phyloP scores from a whole-genome alignment of 2,797 vertebrate species.

The Rhynchonycteris naso region DNA sequence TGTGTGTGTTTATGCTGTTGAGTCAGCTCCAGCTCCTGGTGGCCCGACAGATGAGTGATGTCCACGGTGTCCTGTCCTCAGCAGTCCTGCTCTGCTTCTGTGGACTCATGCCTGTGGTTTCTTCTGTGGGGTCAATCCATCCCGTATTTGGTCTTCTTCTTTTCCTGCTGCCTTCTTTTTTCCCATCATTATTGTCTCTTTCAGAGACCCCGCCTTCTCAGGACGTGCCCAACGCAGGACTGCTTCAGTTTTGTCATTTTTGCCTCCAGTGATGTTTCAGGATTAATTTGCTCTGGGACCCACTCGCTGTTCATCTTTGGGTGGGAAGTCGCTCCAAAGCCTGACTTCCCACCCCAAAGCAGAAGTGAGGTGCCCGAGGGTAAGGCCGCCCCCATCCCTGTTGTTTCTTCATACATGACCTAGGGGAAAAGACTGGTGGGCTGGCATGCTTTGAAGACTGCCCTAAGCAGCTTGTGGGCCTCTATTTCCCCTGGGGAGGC shows the following conservation, averaged over 20 bases:
- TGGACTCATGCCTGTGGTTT: not conserved
- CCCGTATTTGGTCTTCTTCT: not conserved
- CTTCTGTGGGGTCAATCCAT: not conserved
- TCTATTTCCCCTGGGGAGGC: constrained; percentile 27
- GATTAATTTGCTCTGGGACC: not conserved
- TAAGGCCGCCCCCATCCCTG: fast-evolving
- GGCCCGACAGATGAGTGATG: not conserved
- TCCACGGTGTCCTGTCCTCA: not conserved
- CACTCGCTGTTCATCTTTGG: not conserved
- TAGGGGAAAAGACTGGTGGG: not conserved
- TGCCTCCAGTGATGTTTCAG: not conserved
- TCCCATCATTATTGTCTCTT: not conserved
- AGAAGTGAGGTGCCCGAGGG: not conserved
- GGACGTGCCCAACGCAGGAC: not conserved
- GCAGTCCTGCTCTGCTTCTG: not conserved
- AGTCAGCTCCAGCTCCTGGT: not conserved
- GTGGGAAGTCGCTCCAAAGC: not conserved
- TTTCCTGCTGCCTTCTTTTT: not conserved
- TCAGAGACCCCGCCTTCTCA: not conserved
- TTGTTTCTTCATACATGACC: not conserved
- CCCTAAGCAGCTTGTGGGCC: not conserved
- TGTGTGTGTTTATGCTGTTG: not conserved
- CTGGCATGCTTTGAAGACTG: not conserved
- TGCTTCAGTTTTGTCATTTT: not conserved
- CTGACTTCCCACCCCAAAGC: not conserved